A percentile compares a stretch with the other conserved stretches of the same genome.
Conservation (phyloP, 2,888 invertebrate species). For the Cryptocephalus primarius region DNA sequence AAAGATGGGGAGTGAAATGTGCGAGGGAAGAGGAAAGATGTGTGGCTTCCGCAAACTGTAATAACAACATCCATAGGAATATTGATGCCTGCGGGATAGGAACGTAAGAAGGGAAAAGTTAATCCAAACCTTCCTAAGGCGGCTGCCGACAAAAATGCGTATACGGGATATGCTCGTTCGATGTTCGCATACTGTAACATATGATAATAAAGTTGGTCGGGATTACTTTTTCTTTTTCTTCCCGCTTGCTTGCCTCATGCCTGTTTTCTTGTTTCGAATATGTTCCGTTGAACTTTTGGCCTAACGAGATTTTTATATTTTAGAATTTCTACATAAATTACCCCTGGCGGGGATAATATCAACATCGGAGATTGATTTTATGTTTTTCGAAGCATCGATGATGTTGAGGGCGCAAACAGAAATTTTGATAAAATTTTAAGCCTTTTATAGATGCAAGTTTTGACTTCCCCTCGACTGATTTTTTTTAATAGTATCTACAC, state of each 20-base stretch:
- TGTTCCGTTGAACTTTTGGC: no score
- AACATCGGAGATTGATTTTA: no score
- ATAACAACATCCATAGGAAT: conserved; percentile 18
- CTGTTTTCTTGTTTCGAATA: no score
- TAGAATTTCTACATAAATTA: no score
- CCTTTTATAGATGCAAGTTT: no score
- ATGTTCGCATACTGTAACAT: conserved; percentile 15
- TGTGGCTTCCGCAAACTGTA: conserved; percentile 27
- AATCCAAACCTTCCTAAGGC: conserved; percentile 23
- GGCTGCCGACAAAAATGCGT: conserved; percentile 22
- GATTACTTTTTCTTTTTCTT: conserved; percentile 3
- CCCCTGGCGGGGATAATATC: no score
- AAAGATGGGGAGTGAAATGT: conserved; percentile 11
- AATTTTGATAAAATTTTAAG: no score
- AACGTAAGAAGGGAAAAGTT: conserved; percentile 17
- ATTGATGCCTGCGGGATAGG: conserved; percentile 13
- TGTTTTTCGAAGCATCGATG: no score
- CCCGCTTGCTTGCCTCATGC: background rate
- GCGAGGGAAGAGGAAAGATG: conserved; percentile 16
- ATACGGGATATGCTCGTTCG: conserved; percentile 1
- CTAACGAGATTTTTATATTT: no score
- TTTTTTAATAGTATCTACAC: no score
- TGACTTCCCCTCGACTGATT: no score
- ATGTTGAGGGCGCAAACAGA: no score
- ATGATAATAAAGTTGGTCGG: conserved; percentile 10